phyloP scores from a whole-genome alignment of 2,888 invertebrate species.

The Odontocolon sp. region DNA sequence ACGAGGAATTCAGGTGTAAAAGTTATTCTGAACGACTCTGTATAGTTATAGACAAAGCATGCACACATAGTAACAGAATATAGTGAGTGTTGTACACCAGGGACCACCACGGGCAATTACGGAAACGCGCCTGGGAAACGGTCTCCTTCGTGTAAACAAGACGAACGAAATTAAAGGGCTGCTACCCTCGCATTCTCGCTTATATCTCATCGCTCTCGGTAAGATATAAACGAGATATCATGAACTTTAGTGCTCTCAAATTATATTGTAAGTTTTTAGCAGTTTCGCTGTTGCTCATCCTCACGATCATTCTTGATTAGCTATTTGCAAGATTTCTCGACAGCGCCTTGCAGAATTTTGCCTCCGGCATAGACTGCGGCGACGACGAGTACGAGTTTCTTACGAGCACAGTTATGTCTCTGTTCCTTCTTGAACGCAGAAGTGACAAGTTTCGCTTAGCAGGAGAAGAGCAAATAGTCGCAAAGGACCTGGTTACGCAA shows the following conservation, averaged over 20 bases:
- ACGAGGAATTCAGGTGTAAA: no score
- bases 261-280: neutral
- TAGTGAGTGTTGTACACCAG: slow-evolving; percentile 28
- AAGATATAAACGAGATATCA: neutral
- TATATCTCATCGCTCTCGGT: neutral
- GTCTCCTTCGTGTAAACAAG: slow-evolving; percentile 56
- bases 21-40: no score
- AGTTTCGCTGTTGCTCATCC: neutral
- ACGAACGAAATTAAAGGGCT: slow-evolving; percentile 54
- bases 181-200: neutral
- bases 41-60: neutral
- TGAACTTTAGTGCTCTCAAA: neutral
- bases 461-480: slow-evolving; percentile 21
- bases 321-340: slow-evolving; percentile 21
- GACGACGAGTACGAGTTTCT: neutral
- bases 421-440: neutral
- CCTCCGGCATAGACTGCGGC: slow-evolving; percentile 13
- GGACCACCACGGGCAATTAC: slow-evolving; percentile 55
- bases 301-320: neutral
- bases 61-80: slow-evolving; percentile 22
- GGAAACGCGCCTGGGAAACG: slow-evolving; percentile 39
- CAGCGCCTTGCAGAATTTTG: slow-evolving; percentile 4
- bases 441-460: slow-evolving; percentile 10
- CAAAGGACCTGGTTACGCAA: neutral
- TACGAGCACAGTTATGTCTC: neutral